phyloP scores from a whole-genome alignment of 2,888 invertebrate genomes.

The Heliothis peltigera region DNA sequence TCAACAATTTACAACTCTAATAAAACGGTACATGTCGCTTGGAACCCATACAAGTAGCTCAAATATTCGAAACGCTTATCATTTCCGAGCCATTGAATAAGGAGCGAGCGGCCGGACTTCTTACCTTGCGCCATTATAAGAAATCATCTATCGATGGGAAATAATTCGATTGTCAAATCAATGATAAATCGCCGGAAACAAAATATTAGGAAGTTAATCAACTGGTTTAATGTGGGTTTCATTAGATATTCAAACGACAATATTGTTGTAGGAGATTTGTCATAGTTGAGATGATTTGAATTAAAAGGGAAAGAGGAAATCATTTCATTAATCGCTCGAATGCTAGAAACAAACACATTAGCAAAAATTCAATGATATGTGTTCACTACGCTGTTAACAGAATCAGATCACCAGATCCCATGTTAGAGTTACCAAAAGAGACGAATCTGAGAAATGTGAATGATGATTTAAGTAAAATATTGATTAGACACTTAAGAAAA shows the following conservation, averaged over 20 bases:
- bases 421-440: too few relatives aligned
- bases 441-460: too few relatives aligned
- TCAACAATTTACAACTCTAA: conserved; percentile 53
- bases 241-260: not conserved
- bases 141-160: conserved; percentile 73
- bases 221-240: conserved; percentile 22
- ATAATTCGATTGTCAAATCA: conserved; percentile 72
- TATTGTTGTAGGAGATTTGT: not conserved
- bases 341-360: too few relatives aligned
- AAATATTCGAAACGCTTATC: conserved; percentile 77
- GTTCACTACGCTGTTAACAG: too few relatives aligned
- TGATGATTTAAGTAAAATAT: too few relatives aligned
- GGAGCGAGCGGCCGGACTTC: conserved; percentile 62
- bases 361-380: too few relatives aligned
- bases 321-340: too few relatives aligned
- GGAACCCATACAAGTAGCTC: conserved; percentile 67
- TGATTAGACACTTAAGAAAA: too few relatives aligned
- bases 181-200: conserved; percentile 65
- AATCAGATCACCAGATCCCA: too few relatives aligned
- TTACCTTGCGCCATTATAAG: conserved; percentile 74
- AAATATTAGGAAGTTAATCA: conserved; percentile 48
- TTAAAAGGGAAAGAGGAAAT: too few relatives aligned
- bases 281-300: too few relatives aligned
- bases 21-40: conserved; percentile 54
- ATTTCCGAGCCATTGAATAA: conserved; percentile 78